Base-by-base conservation (phyloP, 2,113 vertebrate genomes). In the Phalacrocorax pelagicus region DNA sequence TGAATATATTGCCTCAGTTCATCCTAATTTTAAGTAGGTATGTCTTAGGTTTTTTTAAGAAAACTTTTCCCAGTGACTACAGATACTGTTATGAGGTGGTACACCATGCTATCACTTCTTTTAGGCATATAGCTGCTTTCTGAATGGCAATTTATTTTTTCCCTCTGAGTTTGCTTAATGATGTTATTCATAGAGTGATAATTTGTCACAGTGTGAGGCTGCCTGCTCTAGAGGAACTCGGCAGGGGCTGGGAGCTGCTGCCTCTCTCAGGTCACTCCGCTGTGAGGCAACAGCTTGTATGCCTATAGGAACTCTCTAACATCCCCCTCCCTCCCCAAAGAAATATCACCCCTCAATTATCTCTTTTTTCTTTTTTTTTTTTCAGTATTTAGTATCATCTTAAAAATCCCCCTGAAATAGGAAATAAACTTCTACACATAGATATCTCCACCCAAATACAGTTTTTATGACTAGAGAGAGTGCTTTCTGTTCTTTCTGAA, bases 151-250 rank as follows among this genome's bases (percentile, higher is more conserved):
- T 96, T 96, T 94, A 82, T 78, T 85, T 95, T 90, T 90, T 69
- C 61, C 73, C 27, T 95, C 73, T 90, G 70, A 87, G 24, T 95
- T 95, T 94, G 81, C 73, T 90, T 95, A 94, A 95, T 96, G 70
- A 54, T 96, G 78, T 95, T 96, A 95, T 91, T 96, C 91, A 91
- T 52, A 85, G 84, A 82, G 84, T 69, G 92, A 96, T 93, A 91
- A 95, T 96, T 91, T 96, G 47, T 93, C 73, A 0, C 91, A 87
- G 94, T 94, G 65, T 95, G 94, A 80, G 47, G 21, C 52, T 91
- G 84, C 52, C 78, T 96, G 77, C 81, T 91, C 65, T 70, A 57
- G 61, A 61, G 44, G 66, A 96, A 23, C 78, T 85, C 91, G 49
- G 90, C 90, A 94, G 81, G 93, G 58, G 8, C 73, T 91, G 90